These are phyloP conservation scores for Drosophila siamana DNA, from an alignment of 2,888 invertebrate genomes.

Conservation along the genomic window DNA sequence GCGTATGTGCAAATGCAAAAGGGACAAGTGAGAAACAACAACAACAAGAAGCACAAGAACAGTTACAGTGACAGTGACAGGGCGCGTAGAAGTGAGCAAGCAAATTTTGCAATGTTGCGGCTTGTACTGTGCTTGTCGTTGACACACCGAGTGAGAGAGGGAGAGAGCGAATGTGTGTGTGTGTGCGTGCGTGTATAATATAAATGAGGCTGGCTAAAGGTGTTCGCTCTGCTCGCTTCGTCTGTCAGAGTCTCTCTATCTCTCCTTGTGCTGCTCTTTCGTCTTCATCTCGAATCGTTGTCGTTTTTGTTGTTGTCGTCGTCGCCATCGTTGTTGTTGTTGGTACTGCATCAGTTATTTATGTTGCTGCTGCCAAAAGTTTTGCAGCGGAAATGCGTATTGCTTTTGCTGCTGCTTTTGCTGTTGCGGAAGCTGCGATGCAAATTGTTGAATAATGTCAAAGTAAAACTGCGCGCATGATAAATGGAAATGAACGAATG, in stretches of 20 bases:
- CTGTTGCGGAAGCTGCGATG: constrained; percentile 66
- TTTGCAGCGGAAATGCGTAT: constrained; percentile 63
- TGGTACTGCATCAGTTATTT: constrained; percentile 19
- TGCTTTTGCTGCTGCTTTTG: constrained; percentile 12
- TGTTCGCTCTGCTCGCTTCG: constrained; percentile 49
- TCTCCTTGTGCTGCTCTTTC: constrained; percentile 2
- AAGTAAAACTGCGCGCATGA: constrained; percentile 68
- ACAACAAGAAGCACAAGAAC: constrained; percentile 43
- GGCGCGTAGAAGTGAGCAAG: constrained; percentile 61
- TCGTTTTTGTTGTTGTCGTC: constrained; percentile 23
- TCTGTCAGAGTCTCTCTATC: constrained; percentile 34
- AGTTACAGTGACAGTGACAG: constrained; percentile 6
- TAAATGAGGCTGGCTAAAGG: constrained; percentile 63
- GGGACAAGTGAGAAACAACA: constrained; percentile 71
- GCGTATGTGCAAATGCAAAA: constrained; percentile 33
- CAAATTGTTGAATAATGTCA: constrained; percentile 77
- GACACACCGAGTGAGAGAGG: constrained; percentile 5
- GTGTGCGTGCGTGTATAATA: constrained; percentile 28
- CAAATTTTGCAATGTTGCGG: constrained; percentile 64
- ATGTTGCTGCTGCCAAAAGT: constrained; percentile 59
- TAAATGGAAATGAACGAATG: constrained; percentile 53
- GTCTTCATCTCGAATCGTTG: neutral
- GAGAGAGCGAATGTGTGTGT: constrained; percentile 18
- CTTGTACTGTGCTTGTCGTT: constrained; percentile 34
- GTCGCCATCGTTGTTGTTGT: no score